Evolutionary conservation across 1,140 invertebrate genomes (phyloP).

Genomic region (Lepidurus apus): DNA sequence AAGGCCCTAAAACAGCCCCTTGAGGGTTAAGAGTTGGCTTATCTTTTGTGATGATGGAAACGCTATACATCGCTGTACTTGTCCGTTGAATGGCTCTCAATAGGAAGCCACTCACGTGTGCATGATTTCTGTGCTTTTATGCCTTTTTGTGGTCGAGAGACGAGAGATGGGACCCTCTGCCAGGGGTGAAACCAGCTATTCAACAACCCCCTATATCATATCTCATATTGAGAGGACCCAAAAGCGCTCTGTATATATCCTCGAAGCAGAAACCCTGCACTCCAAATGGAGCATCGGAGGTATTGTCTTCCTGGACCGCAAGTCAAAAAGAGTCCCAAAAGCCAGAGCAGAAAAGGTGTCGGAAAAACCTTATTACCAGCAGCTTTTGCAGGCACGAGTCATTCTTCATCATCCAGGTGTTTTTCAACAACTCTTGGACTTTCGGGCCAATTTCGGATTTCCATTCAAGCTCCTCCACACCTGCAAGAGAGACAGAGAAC

Average conservation of each 20-base stretch:
- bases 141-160: background rate
- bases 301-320: background rate
- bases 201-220: background rate
- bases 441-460: too few relatives aligned
- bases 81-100: slow-evolving; percentile 21
- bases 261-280: background rate
- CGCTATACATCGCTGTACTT: slow-evolving; percentile 15
- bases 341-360: background rate
- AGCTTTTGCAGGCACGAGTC: slow-evolving; percentile 10
- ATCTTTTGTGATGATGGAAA: slow-evolving; percentile 19
- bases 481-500: background rate
- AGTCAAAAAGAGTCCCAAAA: background rate
- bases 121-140: slow-evolving; percentile 19
- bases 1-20: slow-evolving; percentile 15
- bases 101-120: slow-evolving; percentile 20
- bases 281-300: slow-evolving; percentile 3
- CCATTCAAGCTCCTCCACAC: background rate
- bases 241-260: background rate
- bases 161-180: background rate
- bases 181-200: background rate
- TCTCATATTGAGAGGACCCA: background rate
- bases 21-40: background rate
- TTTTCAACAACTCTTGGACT: background rate
- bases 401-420: slow-evolving; percentile 19
- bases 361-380: slow-evolving; percentile 8